These are phyloP conservation scores for Scartelaos histophorus DNA, from an alignment of 2,113 vertebrate species.

Conservation along the genomic window DNA sequence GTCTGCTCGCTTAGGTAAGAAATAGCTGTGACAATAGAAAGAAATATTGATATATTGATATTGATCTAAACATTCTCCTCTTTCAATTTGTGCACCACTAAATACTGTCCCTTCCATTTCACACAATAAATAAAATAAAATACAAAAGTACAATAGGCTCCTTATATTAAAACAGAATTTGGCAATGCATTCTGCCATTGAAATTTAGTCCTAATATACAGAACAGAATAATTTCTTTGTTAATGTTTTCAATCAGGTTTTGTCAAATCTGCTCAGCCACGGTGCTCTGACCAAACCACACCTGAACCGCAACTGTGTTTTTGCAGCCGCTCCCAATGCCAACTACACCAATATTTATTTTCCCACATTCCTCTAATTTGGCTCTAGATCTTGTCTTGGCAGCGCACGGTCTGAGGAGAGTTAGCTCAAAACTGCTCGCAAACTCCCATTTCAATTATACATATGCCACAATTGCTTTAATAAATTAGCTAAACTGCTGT, in stretches of 20 bases:
- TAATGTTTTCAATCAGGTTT: conserved; percentile 33
- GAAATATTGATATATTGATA: too few relatives aligned
- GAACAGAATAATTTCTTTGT: background rate
- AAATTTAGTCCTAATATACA: too few relatives aligned
- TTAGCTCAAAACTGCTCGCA: conserved; percentile 2
- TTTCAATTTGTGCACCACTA: too few relatives aligned
- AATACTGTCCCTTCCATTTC: too few relatives aligned
- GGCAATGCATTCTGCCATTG: too few relatives aligned
- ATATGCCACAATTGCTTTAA: background rate
- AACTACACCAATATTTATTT: conserved; percentile 50
- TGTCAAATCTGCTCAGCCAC: conserved; percentile 46
- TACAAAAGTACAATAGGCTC: too few relatives aligned
- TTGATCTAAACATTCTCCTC: too few relatives aligned
- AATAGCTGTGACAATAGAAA: too few relatives aligned
- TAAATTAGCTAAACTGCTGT: background rate
- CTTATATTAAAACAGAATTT: too few relatives aligned
- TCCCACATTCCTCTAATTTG: conserved; percentile 28
- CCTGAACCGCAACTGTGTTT: conserved; percentile 45
- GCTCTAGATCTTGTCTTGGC: conserved; percentile 3
- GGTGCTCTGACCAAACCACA: conserved; percentile 32
- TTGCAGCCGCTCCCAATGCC: background rate
- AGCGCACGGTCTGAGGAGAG: background rate
- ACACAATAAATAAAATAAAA: too few relatives aligned
- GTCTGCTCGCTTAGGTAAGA: too few relatives aligned
- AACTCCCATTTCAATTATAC: conserved; percentile 15